These are phyloP conservation scores for Kryptolebias ocellatus DNA, from an alignment of 2,797 vertebrate species.

Conservation along the genomic window DNA sequence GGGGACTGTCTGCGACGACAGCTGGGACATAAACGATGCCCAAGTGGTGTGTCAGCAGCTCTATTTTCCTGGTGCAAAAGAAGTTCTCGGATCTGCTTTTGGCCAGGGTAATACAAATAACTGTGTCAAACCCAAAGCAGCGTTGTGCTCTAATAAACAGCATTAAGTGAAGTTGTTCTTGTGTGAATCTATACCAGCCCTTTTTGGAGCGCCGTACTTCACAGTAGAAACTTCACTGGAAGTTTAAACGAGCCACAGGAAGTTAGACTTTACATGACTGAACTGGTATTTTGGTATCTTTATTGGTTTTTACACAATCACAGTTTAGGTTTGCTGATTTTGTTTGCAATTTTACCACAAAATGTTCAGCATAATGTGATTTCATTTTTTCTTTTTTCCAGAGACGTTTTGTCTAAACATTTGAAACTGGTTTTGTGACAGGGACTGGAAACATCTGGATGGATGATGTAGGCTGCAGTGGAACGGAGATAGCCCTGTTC, in stretches of 20 bases:
- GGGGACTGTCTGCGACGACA: slow-evolving; percentile 62
- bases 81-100: slow-evolving; percentile 6
- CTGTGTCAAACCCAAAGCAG: background rate
- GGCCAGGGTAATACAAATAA: slow-evolving; percentile 29
- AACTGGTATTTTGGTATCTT: too few relatives aligned
- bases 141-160: background rate
- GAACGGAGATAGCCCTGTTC: slow-evolving; percentile 31
- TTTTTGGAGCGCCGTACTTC: too few relatives aligned
- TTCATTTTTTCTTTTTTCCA: too few relatives aligned
- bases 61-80: slow-evolving; percentile 22
- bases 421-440: slow-evolving; percentile 9
- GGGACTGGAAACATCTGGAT: slow-evolving; percentile 50
- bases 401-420: background rate
- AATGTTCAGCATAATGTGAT: too few relatives aligned
- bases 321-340: too few relatives aligned
- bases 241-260: too few relatives aligned
- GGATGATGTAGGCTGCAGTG: slow-evolving; percentile 31
- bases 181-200: too few relatives aligned
- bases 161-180: background rate
- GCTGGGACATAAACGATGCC: slow-evolving; percentile 43
- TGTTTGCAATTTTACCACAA: too few relatives aligned
- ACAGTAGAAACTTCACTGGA: too few relatives aligned
- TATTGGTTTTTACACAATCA: too few relatives aligned
- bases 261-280: too few relatives aligned
- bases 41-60: slow-evolving; percentile 55